Evolutionary conservation across 2,113 vertebrate genomes (phyloP), one percentile per base, ranked within the genome.

Genomic region (Chloropsis cyanopogon): DNA sequence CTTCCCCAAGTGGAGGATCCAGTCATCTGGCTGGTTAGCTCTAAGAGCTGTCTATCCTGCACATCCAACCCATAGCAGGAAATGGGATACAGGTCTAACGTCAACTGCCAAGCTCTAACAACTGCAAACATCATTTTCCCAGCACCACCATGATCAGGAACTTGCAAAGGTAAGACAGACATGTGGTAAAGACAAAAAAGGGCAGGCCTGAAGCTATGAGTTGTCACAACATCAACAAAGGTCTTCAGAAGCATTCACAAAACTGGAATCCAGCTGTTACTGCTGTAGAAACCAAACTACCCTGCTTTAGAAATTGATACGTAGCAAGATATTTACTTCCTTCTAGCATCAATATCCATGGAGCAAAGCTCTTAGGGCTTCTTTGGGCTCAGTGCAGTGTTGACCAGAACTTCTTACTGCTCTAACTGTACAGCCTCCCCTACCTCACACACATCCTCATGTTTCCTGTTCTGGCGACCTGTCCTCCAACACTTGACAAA

Each of bases 381-480:
- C 54, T 75, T 1, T 15, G 49, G 28, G 66, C 25, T 76, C 57
- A 79, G 52, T 44, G 75, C 57, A 26, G 46, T 44, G 26, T 18
- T 66, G 72, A 42, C 12, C 66, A 83, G n/a, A 59, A 46, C 22
- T 12, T 56, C 50, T 56, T 16, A 50, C 22, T 29, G 50, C 41
- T 72, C 23, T 14, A 61, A 16, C 33, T 64, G 22, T 29, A 50
- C 35, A 37, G 53, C 33, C 29, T 76, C 39, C 6, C 1, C 11
- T n/a, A 9, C 14, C 23, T 72, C 59, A 31, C 22, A 50, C 59
- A 54, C 25, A 65, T 0, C 0, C 46, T 56, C 6, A 2, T 26
- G 16, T 37, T 75, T 57, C 37, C 26, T 52, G 46, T 39, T 61
- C 83, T 47, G 33, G 13, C 35, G 41, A 59, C 68, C 44, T 37